Evolutionary conservation across 2,797 vertebrate species (phyloP).

Genomic region (Denticeps clupeoides): DNA sequence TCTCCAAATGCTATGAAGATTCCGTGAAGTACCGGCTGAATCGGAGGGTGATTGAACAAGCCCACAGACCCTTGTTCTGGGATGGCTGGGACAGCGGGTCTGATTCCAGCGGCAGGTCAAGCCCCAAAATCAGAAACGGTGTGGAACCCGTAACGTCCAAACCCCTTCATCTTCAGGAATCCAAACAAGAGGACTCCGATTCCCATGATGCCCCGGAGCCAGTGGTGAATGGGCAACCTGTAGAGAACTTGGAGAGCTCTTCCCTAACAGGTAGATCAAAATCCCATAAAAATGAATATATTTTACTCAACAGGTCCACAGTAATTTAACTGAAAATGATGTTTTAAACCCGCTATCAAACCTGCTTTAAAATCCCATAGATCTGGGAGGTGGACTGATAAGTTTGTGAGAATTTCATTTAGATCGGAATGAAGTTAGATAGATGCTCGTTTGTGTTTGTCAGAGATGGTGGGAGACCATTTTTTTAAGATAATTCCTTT

Average conservation of each 20-base stretch:
- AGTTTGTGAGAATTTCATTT: no score
- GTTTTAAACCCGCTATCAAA: no score
- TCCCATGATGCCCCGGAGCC: conserved; percentile 5
- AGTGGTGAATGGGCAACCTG: conserved; percentile 15
- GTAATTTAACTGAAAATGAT: no score
- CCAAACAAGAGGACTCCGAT: conserved; percentile 17
- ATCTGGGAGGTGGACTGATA: no score
- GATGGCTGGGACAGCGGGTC: conserved; percentile 69
- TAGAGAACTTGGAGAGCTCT: conserved; percentile 9
- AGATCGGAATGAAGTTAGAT: no score
- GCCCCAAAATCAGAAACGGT: conserved; percentile 38
- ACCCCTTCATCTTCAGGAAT: conserved; percentile 13
- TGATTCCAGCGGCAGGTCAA: conserved; percentile 57
- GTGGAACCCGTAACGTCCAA: conserved; percentile 36
- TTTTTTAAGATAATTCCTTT: neutral
- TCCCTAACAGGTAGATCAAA: conserved; percentile 16
- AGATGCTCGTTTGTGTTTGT: neutral
- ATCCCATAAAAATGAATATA: no score
- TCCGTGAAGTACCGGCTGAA: conserved; percentile 76
- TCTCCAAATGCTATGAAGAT: conserved; percentile 79
- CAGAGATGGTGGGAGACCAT: neutral
- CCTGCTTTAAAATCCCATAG: no score
- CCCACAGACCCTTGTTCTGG: conserved; percentile 82
- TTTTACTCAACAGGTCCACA: no score
- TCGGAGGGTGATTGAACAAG: conserved; percentile 78